A percentile compares a stretch with the other conserved stretches of the same genome.
Evolutionary conservation across 2,797 vertebrate genomes (phyloP).

Genomic region (Epinephelus malabaricus): DNA sequence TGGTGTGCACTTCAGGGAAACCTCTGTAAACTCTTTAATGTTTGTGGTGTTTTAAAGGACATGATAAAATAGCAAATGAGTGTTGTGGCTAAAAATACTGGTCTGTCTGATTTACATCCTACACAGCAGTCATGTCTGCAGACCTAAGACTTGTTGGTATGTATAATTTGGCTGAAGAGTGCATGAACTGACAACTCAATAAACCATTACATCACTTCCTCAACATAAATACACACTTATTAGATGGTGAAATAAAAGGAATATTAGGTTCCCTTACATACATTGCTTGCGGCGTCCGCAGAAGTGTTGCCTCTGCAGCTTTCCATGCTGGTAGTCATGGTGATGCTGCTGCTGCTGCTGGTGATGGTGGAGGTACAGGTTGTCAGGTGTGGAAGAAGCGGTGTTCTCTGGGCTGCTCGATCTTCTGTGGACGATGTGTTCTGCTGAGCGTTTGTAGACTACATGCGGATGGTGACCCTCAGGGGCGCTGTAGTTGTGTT

Average conservation of each 20-base stretch:
- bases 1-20: background rate
- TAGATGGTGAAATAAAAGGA: constrained; percentile 30
- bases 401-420: constrained; percentile 37
- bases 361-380: constrained; percentile 44
- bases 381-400: constrained; percentile 39
- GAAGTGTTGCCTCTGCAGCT: constrained; percentile 93
- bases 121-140: background rate
- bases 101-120: background rate
- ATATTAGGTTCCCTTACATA: constrained; percentile 96
- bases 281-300: constrained; percentile 99
- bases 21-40: background rate
- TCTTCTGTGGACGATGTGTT: constrained; percentile 84
- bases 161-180: background rate
- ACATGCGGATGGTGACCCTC: constrained; percentile 94
- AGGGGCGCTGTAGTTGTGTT: constrained; percentile 92
- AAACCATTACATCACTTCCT: background rate
- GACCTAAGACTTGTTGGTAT: background rate
- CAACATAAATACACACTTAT: background rate
- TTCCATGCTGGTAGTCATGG: constrained; percentile 81
- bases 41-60: background rate
- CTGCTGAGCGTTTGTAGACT: constrained; percentile 93
- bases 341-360: constrained; percentile 61
- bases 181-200: background rate
- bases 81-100: background rate
- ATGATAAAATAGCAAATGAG: background rate